Evolutionary conservation across 2,113 vertebrate species (phyloP).

Genomic region (Platichthys flesus): DNA sequence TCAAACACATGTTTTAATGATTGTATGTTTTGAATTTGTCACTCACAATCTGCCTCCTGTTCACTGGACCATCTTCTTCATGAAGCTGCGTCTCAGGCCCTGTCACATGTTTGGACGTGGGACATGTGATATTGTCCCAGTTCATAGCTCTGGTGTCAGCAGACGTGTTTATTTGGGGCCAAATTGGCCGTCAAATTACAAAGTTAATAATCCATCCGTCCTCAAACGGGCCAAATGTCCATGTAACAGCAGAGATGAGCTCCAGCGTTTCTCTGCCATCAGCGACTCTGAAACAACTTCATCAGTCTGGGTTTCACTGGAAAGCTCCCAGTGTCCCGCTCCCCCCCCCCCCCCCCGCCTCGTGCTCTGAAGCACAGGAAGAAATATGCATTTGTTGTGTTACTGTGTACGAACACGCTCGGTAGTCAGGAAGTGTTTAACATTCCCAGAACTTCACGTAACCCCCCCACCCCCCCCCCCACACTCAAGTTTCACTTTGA

Average conservation of each 20-base stretch:
- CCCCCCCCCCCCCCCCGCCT: background rate
- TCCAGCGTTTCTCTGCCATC: constrained; percentile 23
- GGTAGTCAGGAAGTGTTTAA: constrained; percentile 30
- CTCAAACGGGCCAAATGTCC: constrained; percentile 18
- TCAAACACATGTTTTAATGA: background rate
- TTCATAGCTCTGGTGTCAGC: background rate
- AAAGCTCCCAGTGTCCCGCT: constrained; percentile 21
- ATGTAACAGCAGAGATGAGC: constrained; percentile 10
- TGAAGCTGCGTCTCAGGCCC: background rate
- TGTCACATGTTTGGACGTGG: background rate
- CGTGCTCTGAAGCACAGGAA: background rate
- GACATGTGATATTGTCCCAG: background rate
- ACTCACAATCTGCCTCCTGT: background rate
- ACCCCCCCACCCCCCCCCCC: constrained; percentile 31
- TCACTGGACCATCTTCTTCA: background rate
- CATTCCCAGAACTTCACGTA: constrained; percentile 38
- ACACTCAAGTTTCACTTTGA: constrained; percentile 20
- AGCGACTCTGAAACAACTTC: constrained; percentile 12
- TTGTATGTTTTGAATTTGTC: background rate
- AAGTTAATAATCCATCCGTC: constrained; percentile 27
- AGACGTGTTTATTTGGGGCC: constrained; percentile 11
- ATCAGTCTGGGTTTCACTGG: constrained; percentile 40
- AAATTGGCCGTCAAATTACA: background rate
- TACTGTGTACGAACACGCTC: constrained; percentile 7
- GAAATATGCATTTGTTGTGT: constrained; percentile 13